A percentile compares a stretch with the other conserved stretches of the same genome.
phyloP scores from a whole-genome alignment of 2,888 invertebrate genomes.

The Agriopis marginaria region DNA sequence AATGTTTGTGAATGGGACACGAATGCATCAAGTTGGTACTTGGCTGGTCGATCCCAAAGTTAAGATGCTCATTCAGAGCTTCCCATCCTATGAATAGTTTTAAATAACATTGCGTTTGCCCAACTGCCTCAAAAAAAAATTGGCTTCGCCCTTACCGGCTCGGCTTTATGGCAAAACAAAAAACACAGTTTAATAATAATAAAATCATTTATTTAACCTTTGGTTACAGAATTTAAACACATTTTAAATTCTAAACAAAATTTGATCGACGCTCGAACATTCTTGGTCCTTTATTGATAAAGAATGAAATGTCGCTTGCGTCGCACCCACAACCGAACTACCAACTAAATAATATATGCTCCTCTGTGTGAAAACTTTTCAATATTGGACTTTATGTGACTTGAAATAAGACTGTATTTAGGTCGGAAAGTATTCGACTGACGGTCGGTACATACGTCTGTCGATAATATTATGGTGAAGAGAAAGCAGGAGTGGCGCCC shows the following conservation, averaged over 20 bases:
- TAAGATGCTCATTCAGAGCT: no score
- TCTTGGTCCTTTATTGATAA: conserved; percentile 52
- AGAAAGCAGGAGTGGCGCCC: no score
- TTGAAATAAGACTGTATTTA: background rate
- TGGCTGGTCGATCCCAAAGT: no score
- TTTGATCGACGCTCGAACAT: conserved; percentile 44
- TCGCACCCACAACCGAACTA: conserved; percentile 47
- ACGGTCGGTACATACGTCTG: no score
- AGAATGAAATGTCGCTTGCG: conserved; percentile 45
- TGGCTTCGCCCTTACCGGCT: no score
- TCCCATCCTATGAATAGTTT: no score
- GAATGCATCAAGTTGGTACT: no score
- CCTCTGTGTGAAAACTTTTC: conserved; percentile 9
- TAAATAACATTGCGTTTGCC: no score
- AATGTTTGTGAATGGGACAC: no score
- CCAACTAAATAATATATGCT: conserved; percentile 28
- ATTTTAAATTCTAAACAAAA: conserved; percentile 75
- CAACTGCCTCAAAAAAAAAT: no score
- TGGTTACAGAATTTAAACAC: conserved; percentile 78
- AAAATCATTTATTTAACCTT: conserved; percentile 65
- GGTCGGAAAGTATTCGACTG: no score
- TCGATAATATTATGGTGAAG: no score
- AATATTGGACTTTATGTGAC: background rate
- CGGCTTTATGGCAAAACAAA: background rate
- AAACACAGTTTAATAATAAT: conserved; percentile 48